Percentiles rank a stretch among this genome's conserved stretches.
phyloP scores from a whole-genome alignment of 2,888 invertebrate species.

The Bellardia pandia region DNA sequence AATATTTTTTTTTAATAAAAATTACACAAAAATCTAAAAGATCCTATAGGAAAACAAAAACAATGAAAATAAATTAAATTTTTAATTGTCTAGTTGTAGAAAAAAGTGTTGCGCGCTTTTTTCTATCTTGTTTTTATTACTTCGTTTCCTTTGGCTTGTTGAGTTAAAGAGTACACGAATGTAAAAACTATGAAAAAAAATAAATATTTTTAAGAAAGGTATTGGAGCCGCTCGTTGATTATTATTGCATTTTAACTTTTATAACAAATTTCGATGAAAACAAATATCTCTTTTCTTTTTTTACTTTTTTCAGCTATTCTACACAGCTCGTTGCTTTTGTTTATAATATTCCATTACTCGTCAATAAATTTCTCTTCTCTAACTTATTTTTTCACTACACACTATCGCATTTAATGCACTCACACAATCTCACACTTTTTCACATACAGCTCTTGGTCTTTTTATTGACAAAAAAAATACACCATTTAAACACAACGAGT shows the following conservation, averaged over 20 bases:
- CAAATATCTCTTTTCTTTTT: slow-evolving; percentile 65
- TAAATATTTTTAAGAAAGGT: slow-evolving; percentile 42
- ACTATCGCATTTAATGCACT: slow-evolving; percentile 37
- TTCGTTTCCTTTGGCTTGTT: slow-evolving; percentile 55
- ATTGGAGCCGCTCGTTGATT: slow-evolving; percentile 48
- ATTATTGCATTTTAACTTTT: slow-evolving; percentile 61
- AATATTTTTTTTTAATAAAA: slow-evolving; percentile 49
- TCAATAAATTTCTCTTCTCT: slow-evolving; percentile 61
- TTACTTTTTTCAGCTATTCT: slow-evolving; percentile 56
- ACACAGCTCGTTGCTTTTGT: slow-evolving; percentile 58
- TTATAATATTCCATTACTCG: slow-evolving; percentile 60
- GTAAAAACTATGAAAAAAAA: slow-evolving; percentile 37
- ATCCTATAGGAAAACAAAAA: slow-evolving; percentile 63
- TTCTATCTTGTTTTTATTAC: slow-evolving; percentile 67
- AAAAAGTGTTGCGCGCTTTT: slow-evolving; percentile 67
- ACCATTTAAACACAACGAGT: slow-evolving; percentile 77
- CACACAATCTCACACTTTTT: slow-evolving; percentile 47
- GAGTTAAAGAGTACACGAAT: slow-evolving; percentile 18
- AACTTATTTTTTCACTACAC: slow-evolving; percentile 56
- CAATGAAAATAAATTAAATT: slow-evolving; percentile 28
- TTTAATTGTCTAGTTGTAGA: slow-evolving; percentile 41
- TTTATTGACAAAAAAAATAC: slow-evolving; percentile 64
- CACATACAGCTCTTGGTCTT: slow-evolving; percentile 61
- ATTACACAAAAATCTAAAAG: slow-evolving; percentile 66
- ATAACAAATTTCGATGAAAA: slow-evolving; percentile 63